Evolutionary conservation across 2,888 invertebrate genomes (phyloP), one percentile per base, ranked within the genome.

Genomic region (Conomelus anceps): DNA sequence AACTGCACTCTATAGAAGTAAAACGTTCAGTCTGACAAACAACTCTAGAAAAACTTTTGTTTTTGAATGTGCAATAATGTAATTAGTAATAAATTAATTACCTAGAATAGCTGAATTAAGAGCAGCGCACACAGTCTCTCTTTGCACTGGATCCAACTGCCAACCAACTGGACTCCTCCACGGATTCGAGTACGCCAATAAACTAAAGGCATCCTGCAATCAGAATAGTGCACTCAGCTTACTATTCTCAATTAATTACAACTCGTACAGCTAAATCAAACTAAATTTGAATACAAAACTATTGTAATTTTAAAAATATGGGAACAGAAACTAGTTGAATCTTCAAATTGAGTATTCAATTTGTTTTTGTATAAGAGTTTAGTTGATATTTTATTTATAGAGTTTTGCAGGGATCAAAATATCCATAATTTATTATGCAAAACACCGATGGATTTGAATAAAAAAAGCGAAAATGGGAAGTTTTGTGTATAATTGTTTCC

Each of bases 21-120:
- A 26, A 26, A 26, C 11, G 11, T 26, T 7, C 4, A 26, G 4
- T 26, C 11, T 17, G 17, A 34, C 34, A 34, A 17, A 34, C 11
- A 34, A 34, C 34, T 34, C 34, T 17, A 34, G 6, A 34, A 9
- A 11, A 34, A 34, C 1, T 17, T 17, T 34, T 34, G 6, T 9
- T 1, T 34, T 17, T 11, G n/a, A 85, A 17, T 13, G 85, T 7
- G 20, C 3, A 24, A 26, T 87, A 26, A 24, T 1, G 26, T 1
- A 29, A n/a, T 24, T 11, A 17, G 23, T 26, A 11, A 20, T 22
- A 17, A 17, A 22, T 22, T n/a, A 26, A 93, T 93, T 93, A 98
- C 99, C 98, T 94, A 99, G 95, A 94, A 99, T 99, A 93, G 99
- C 99, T 92, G 99, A 98, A 94, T 99, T 99, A 92, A 99, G 96